phyloP scores from a whole-genome alignment of 2,113 vertebrate species.

The Axis porcinus region DNA sequence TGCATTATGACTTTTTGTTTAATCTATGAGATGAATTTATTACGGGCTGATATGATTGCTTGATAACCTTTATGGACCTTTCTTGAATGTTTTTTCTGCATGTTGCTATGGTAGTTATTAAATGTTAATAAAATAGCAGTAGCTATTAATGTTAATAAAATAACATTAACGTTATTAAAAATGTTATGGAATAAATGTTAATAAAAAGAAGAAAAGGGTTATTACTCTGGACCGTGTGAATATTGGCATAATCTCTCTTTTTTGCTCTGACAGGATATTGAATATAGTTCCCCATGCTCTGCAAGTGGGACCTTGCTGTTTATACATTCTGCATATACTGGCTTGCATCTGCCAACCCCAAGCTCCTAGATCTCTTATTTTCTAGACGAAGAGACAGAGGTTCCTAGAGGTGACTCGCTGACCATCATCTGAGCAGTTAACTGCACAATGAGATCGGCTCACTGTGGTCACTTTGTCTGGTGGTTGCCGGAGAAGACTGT shows the following conservation, averaged over 20 bases:
- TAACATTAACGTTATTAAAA: background rate
- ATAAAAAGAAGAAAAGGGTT: background rate
- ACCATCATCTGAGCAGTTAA: background rate
- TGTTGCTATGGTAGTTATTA: conserved; percentile 17
- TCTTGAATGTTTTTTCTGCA: background rate
- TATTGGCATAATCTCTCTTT: background rate
- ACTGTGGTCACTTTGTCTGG: background rate
- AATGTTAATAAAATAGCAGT: background rate
- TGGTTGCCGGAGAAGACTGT: background rate
- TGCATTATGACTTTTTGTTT: background rate
- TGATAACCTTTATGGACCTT: background rate
- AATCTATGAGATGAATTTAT: background rate
- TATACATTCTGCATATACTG: background rate
- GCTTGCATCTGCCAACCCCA: background rate
- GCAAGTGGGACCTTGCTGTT: background rate
- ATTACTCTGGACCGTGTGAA: background rate
- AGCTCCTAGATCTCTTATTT: background rate
- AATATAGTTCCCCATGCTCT: background rate
- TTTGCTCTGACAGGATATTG: background rate
- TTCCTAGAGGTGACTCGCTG: background rate
- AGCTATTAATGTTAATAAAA: background rate
- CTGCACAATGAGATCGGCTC: background rate
- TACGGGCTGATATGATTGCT: background rate
- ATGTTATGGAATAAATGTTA: background rate
- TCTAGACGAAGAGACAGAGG: background rate